Evolutionary conservation across 2,113 vertebrate species (phyloP), one percentile per base, ranked within the genome.

Genomic region (Sceloporus tristichus): DNA sequence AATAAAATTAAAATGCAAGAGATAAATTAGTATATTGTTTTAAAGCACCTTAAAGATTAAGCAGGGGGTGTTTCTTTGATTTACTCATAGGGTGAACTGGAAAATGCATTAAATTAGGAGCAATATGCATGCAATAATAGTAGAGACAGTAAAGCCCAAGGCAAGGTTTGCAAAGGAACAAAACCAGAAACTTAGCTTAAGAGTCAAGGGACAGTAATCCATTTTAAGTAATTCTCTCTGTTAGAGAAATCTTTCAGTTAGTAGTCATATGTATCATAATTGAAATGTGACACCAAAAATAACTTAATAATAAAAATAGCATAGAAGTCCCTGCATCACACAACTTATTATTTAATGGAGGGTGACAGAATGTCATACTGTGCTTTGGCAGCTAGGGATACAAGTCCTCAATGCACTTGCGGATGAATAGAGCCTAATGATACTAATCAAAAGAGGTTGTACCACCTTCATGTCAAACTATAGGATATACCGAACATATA

Each of bases 241-340:
- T 70, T 42, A 74, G 18, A 29, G 18, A 23, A 18, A 23, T 42
- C 25, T 59, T 74, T 81, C 23, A 4, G 3, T 87, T 27, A 70
- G 79, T 29, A 18, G 56, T 18, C 56, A 29, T 42, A 73, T 59
- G 21, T 77, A 42, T 48, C 19, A 65, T 48, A 2, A 48, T n/a
- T 16, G 84, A 76, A 78, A 78, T 78, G 59, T 48, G 29, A 85
- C 62, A 27, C 70, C 42, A 53, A 62, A 40, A 87, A 81, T 87
- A 81, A 80, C 5, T 29, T 25, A 8, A 16, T 71, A 29, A 81
- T 73, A 77, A 66, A 54, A 87, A 87, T 4, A 80, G 34, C 70
- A 9, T n/a, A 59, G 38, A 87, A 80, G n/a, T 59, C 54, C 5
- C 1, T 23, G 19, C 27, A 56, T 42, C 8, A 79, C 66, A 23